Evolutionary conservation across 2,113 vertebrate species (phyloP), one percentile per base, ranked within the genome.

Genomic region (Neogobius melanostomus): DNA sequence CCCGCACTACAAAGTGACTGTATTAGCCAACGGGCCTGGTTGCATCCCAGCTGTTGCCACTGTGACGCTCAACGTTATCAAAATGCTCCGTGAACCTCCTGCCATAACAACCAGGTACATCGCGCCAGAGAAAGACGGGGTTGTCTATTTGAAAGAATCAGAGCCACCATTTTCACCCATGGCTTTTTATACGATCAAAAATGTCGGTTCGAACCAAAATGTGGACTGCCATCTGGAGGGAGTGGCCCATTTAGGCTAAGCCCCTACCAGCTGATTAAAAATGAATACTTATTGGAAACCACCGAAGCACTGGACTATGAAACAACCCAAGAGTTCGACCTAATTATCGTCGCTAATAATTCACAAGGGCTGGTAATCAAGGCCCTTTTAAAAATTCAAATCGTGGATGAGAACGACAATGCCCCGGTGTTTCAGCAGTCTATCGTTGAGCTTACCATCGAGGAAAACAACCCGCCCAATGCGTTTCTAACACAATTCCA

Each of bases 331-430:
- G 87, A 93, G 51, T 98, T 98, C 53, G 93, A 98, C 79, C 85
- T 99, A 69, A 92, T 93, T 0, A 80, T 99, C 53, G 92, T 97
- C 74, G 95, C 94, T 0, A 93, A 90, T 85, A 96, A 94, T 75
- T 80, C 89, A 0, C 87, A 87, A 69, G 94, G 94, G 6, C 89
- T 95, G 73, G 89, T 92, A 17, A 93, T 93, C 15, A 95, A 93
- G 75, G 95, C 93, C 48, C 74, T 92, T 44, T 82, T 99, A 36
- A 96, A 94, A 79, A 90, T 99, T 44, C 94, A 96, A 44, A 81
- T 99, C 72, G 68, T 96, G 78, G 97, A 99, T 79, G 96, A 98
- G 45, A 99, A 99, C 0, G 98, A 99, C 66, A 99, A 99, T 21
- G 91, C 95, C 0, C 98, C 98, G 0, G 74, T 97, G 81, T 99